Percentiles rank a stretch among this genome's conserved stretches.
phyloP scores from a whole-genome alignment of 2,113 vertebrate species.

The Pachypanchax playfairii region DNA sequence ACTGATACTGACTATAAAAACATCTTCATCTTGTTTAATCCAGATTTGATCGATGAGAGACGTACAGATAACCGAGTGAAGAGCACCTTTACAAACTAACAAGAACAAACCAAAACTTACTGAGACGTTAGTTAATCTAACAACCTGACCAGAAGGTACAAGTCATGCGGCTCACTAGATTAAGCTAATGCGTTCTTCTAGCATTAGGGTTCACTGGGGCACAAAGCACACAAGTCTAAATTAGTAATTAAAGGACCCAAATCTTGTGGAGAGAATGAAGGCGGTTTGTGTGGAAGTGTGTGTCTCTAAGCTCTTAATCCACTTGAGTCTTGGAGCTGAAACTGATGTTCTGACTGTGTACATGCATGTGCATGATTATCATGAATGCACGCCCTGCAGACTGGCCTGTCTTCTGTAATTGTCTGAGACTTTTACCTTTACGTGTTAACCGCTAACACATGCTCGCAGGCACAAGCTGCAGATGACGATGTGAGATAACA shows the following conservation, averaged over 20 bases:
- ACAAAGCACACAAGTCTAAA: constrained; percentile 33
- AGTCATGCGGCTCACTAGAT: background rate
- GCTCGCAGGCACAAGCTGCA: constrained; percentile 20
- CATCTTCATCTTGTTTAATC: background rate
- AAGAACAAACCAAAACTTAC: background rate
- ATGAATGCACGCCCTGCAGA: constrained; percentile 4
- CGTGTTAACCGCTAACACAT: constrained; percentile 58
- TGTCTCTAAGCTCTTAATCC: constrained; percentile 68
- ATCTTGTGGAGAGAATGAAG: constrained; percentile 28
- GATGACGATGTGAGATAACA: constrained; percentile 57
- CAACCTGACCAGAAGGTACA: background rate
- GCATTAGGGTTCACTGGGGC: constrained; percentile 15
- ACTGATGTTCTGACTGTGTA: constrained; percentile 32
- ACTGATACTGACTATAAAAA: too few relatives aligned
- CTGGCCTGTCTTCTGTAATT: constrained; percentile 13
- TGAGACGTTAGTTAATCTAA: background rate
- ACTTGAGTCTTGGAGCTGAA: constrained; percentile 42
- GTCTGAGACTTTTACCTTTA: constrained; percentile 19
- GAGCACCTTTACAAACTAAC: too few relatives aligned
- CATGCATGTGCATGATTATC: background rate
- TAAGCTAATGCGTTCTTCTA: background rate
- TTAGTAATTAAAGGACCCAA: constrained; percentile 52
- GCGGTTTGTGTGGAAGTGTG: constrained; percentile 51
- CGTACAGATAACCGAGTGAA: background rate
- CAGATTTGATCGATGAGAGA: background rate